These are phyloP conservation scores for Tribolium castaneum DNA, from an alignment of 1,140 invertebrate species.

Conservation along the genomic window DNA sequence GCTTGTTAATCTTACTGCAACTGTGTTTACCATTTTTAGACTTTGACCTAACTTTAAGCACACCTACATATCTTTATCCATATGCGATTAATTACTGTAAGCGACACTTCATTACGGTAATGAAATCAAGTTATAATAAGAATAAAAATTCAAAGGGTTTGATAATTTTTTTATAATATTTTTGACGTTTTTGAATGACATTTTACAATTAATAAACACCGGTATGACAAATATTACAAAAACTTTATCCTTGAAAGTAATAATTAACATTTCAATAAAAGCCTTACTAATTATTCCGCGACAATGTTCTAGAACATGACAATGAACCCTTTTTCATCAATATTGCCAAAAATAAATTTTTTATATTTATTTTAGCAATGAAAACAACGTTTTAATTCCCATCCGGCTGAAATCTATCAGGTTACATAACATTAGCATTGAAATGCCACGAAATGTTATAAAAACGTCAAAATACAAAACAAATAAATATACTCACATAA, in stretches of 20 bases:
- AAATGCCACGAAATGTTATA: not conserved
- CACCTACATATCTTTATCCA: not conserved
- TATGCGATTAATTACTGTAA: not conserved
- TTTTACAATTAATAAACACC: not conserved
- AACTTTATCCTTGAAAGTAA: not conserved
- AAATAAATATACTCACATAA: slow-evolving; percentile 55
- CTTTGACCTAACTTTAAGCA: not conserved
- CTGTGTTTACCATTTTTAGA: too few relatives aligned
- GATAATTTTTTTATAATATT: too few relatives aligned
- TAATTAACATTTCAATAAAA: not conserved
- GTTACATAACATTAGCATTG: slow-evolving; percentile 8
- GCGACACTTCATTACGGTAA: not conserved
- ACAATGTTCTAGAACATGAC: not conserved
- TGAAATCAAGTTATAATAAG: not conserved
- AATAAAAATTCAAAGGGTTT: not conserved
- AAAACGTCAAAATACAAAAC: slow-evolving; percentile 9
- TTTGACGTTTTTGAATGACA: too few relatives aligned
- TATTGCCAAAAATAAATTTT: too few relatives aligned
- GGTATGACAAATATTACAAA: not conserved
- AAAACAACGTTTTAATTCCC: too few relatives aligned
- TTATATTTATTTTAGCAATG: too few relatives aligned
- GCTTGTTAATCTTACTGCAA: too few relatives aligned
- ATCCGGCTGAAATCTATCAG: not conserved
- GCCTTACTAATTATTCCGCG: not conserved
- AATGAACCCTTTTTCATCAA: not conserved